phyloP scores from a whole-genome alignment of 2,797 vertebrate genomes.

The Aphelocoma californica region DNA sequence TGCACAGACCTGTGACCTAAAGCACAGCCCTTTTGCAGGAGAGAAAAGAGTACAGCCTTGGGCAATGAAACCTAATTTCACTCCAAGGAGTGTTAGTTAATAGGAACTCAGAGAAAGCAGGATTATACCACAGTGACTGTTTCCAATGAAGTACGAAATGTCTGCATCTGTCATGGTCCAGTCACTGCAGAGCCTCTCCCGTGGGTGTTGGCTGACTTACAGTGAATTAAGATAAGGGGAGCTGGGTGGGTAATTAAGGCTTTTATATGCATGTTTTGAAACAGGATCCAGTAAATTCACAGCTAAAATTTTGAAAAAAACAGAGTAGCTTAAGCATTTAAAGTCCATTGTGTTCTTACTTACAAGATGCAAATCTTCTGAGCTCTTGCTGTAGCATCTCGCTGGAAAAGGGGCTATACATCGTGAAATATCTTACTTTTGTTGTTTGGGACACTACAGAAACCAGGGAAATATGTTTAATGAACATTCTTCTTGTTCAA shows the following conservation, averaged over 20 bases:
- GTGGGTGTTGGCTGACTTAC: conserved; percentile 29
- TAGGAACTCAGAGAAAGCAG: conserved; percentile 9
- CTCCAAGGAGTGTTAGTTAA: conserved; percentile 5
- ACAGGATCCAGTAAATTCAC: conserved; percentile 10
- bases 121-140: neutral
- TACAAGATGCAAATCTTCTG: neutral
- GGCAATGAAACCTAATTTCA: conserved; percentile 59
- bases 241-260: conserved; percentile 32
- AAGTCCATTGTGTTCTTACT: neutral
- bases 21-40: conserved; percentile 18
- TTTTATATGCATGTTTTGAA: conserved; percentile 35
- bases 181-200: conserved; percentile 8
- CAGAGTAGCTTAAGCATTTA: neutral
- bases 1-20: conserved; percentile 21
- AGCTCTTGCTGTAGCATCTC: conserved; percentile 10
- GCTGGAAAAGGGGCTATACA: neutral
- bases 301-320: neutral
- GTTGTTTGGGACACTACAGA: conserved; percentile 28
- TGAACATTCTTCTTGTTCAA: conserved; percentile 54
- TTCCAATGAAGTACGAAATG: neutral
- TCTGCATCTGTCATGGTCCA: conserved; percentile 9
- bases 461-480: neutral
- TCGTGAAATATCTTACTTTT: neutral
- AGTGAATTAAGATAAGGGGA: conserved; percentile 38
- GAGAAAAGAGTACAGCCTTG: conserved; percentile 27